Percentiles rank a stretch among this genome's conserved stretches.
These are phyloP conservation scores for Ypsolopha sequella DNA, from an alignment of 2,888 invertebrate genomes.

Conservation along the genomic window DNA sequence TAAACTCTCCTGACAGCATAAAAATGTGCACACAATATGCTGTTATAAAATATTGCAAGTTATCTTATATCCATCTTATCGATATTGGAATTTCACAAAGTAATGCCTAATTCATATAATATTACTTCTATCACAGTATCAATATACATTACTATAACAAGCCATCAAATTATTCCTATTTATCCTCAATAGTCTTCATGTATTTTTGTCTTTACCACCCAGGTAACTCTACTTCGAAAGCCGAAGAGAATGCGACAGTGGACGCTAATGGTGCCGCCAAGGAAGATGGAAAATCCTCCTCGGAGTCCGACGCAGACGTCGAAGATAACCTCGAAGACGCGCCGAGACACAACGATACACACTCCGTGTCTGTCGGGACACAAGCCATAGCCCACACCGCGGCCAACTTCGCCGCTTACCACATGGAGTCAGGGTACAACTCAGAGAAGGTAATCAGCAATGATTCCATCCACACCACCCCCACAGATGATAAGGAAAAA, in stretches of 20 bases:
- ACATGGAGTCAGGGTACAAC: conserved; percentile 78
- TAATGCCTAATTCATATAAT: neutral
- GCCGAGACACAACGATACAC: conserved; percentile 33
- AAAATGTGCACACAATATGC: no score
- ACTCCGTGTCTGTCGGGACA: conserved; percentile 32
- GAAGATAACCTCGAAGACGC: conserved; percentile 81
- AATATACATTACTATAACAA: neutral
- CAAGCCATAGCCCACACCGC: conserved; percentile 47
- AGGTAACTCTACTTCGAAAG: conserved; percentile 45
- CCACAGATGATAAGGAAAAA: conserved; percentile 67
- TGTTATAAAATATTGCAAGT: no score
- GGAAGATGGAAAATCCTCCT: conserved; percentile 68
- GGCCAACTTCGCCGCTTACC: conserved; percentile 60
- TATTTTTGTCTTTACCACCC: conserved; percentile 15
- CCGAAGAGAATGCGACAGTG: conserved; percentile 25
- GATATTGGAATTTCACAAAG: no score
- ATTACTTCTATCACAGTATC: neutral
- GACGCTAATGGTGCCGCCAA: conserved; percentile 43
- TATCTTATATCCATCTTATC: no score
- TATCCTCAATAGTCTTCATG: neutral
- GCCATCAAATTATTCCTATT: neutral
- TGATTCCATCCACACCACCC: conserved; percentile 58
- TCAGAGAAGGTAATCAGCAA: conserved; percentile 62
- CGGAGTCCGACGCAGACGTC: conserved; percentile 85
- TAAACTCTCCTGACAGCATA: no score